Evolutionary conservation across 2,113 vertebrate genomes (phyloP), one percentile per base, ranked within the genome.

Genomic region (Butorides virescens): DNA sequence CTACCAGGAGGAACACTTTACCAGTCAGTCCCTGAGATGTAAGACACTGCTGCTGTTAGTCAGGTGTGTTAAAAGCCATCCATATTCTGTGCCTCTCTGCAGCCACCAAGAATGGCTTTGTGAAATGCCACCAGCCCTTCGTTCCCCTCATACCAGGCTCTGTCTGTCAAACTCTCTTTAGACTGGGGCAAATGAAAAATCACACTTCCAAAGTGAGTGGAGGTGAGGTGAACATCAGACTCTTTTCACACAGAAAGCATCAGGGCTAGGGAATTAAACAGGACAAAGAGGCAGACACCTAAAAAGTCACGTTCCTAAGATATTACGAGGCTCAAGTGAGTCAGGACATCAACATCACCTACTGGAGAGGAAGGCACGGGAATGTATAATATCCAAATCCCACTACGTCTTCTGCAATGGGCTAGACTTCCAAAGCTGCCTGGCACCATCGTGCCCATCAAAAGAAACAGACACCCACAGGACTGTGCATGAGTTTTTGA

Each of bases 401-500:
- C 2, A 3, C 18, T 49, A 20, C 46, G 39, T 66, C 13, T 70
- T 87, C 76, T 66, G 12, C 15, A 23, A 26, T 44, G 32, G 44
- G 21, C 17, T 55, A 67, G 39, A 36, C 66, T 84, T 88, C 12
- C 21, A 88, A 61, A 91, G 25, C 2, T 76, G 10, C 30, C 26
- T 62, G 49, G 36, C 29, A 65, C 11, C 62, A 53, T 36, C 0
- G 0, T 49, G 16, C 9, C 26, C 1, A 1, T 36, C 27, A 62
- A 55, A 89, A 86, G 27, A 88, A 86, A 65, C 10, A 84, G 27
- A 32, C 6, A 47, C 26, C 16, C 44, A 16, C 42, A 75, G 36
- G 27, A 63, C 25, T 55, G 14, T 2, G 2, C 5, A 2, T 11
- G 29, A 80, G 29, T 12, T 82, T 93, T 65, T 72, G 47, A 59